Evolutionary conservation across 2,797 vertebrate genomes (phyloP), one percentile per base, ranked within the genome.

Genomic region (Calcarius lapponicus): DNA sequence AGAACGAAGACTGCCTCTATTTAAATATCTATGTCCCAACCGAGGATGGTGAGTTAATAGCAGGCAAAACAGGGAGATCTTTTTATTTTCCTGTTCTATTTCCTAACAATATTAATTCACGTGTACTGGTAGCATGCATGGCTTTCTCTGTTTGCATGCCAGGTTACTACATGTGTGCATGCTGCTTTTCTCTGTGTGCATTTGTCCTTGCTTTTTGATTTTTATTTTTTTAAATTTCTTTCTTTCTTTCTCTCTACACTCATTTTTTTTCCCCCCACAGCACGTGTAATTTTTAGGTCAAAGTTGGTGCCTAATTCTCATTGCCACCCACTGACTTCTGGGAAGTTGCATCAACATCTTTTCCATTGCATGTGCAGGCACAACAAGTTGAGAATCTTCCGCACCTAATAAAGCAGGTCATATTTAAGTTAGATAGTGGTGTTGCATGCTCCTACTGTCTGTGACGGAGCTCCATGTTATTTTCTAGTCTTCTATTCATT

Each of bases 1-100:
- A 99, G 98, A 99, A 98, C 53, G 99, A 99, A 98, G 99, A 99
- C 97, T 99, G 99, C 97, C 98, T 99, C 70, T 99, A 99, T 97
- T 97, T 99, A 96, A 99, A 99, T 97, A 99, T 99, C 97, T 99
- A 99, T 70, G 99, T 99, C 72, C 99, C 99, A 93, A 99, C 99
- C 7, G 99, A 99, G 98, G 99, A 99, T 99, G 99, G 99, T 99
- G 99, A 99, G 99, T 99, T 98, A 88, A 97, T 88, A 96, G 97
- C 97, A 97, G 97, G 76, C 95, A 51, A 98, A 97, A 97, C 95
- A 96, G 97, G 97, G 96, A 96, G 94, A 97, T 91, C 90, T 92
- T 96, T 95, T 97, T 97, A 86, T 97, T 96, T 97, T 97, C 96
- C 94, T 97, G 96, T 95, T 98, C 96, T 97, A 95, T 66, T 91